These are phyloP conservation scores for Aphodius sticticus DNA, from an alignment of 2,888 invertebrate species.

Conservation along the genomic window DNA sequence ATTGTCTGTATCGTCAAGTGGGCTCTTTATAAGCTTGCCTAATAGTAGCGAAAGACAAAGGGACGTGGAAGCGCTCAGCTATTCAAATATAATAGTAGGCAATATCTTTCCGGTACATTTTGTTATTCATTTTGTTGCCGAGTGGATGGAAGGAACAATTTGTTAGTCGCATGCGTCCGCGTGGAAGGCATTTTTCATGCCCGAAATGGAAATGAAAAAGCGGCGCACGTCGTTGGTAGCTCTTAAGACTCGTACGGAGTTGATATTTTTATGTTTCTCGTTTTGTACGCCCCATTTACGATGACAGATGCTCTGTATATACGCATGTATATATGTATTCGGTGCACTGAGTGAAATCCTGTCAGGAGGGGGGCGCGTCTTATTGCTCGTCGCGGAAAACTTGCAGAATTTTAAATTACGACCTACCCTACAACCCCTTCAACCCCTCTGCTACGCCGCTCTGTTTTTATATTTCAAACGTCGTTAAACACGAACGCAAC, in stretches of 20 bases:
- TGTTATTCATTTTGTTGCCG: conserved; percentile 33
- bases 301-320: conserved; percentile 26
- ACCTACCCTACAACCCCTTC: not conserved
- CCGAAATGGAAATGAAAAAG: conserved; percentile 34
- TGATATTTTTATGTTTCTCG: conserved; percentile 28
- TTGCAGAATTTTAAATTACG: not conserved
- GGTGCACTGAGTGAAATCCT: conserved; percentile 27
- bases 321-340: conserved; percentile 7
- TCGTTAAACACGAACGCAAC: not conserved
- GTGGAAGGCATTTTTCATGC: conserved; percentile 26
- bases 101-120: conserved; percentile 31
- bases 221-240: conserved; percentile 27
- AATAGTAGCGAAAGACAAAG: no score
- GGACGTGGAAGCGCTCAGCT: not conserved
- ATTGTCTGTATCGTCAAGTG: no score
- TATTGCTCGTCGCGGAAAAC: not conserved
- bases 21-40: no score
- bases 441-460: not conserved
- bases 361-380: not conserved
- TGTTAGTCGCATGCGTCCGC: conserved; percentile 27
- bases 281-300: conserved; percentile 28
- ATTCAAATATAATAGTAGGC: conserved; percentile 22
- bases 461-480: not conserved
- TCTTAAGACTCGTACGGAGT: conserved; percentile 32
- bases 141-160: conserved; percentile 32